Evolutionary conservation across 2,888 invertebrate genomes (phyloP).

Genomic region (Brachyopa scutellaris): DNA sequence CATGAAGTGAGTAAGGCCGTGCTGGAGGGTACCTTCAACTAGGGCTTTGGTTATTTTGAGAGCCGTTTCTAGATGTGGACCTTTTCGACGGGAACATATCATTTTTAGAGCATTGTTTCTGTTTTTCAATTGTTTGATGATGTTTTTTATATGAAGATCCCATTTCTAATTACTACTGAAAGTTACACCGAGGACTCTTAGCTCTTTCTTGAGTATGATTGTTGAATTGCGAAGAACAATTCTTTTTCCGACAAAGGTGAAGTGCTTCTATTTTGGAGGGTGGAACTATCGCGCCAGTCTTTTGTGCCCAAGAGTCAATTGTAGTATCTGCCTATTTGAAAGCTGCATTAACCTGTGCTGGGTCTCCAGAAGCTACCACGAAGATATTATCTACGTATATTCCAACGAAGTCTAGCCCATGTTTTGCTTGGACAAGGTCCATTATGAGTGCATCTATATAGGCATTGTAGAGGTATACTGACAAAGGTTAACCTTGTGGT

Average conservation of each 20-base stretch:
- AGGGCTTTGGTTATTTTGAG: not conserved
- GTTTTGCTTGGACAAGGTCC: not conserved
- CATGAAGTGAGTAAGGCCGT: not conserved
- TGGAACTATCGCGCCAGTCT: slow-evolving; percentile 4
- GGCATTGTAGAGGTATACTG: slow-evolving; percentile 11
- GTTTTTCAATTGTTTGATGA: not conserved
- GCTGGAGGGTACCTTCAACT: no score
- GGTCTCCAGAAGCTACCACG: slow-evolving; percentile 4
- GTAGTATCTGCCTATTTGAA: not conserved
- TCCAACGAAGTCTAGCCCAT: slow-evolving; percentile 1
- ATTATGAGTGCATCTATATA: slow-evolving; percentile 3
- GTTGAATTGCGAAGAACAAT: no score
- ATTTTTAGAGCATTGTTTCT: not conserved
- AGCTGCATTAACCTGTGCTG: not conserved
- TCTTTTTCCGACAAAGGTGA: slow-evolving; percentile 7
- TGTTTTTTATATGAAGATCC: not conserved
- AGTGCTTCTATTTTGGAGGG: slow-evolving; percentile 8
- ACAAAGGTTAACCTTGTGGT: slow-evolving; percentile 8
- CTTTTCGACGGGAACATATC: not conserved
- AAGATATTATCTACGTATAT: slow-evolving; percentile 18
- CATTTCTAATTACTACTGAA: not conserved
- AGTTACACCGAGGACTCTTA: not conserved
- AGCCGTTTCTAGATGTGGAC: not conserved
- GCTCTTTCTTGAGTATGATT: slow-evolving; percentile 14
- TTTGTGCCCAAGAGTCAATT: not conserved